Percentiles rank a stretch among this genome's conserved stretches.
Evolutionary conservation across 2,113 vertebrate species (phyloP).

Genomic region (Setophaga kirtlandii): DNA sequence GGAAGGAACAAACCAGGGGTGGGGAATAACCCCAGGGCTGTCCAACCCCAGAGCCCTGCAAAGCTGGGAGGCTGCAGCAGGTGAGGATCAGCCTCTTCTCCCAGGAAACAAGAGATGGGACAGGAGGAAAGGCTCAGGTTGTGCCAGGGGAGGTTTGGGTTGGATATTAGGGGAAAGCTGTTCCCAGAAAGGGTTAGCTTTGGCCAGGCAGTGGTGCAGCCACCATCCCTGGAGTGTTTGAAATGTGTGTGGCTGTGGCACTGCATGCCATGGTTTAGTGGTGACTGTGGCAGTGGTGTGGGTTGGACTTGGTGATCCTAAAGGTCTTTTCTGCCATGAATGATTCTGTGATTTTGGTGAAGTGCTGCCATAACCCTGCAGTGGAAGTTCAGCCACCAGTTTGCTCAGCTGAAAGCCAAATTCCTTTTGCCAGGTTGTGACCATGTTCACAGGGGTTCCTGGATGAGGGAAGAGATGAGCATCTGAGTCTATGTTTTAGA

Average conservation of each 20-base stretch:
- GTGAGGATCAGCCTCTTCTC: background rate
- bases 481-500: no score
- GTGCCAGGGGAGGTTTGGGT: background rate
- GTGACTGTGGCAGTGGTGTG: background rate
- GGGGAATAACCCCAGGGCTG: background rate
- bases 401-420: accelerated
- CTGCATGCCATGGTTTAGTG: background rate
- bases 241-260: background rate
- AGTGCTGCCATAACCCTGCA: background rate
- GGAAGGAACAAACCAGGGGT: background rate
- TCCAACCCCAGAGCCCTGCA: background rate
- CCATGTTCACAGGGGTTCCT: no score
- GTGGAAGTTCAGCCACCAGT: background rate
- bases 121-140: background rate
- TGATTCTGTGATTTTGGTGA: background rate
- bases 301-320: background rate
- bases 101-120: background rate
- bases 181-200: background rate
- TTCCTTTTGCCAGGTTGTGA: background rate
- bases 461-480: no score
- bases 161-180: background rate
- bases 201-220: background rate
- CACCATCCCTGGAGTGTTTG: background rate
- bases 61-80: background rate
- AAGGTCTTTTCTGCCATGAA: background rate